Base-by-base conservation (phyloP, 2,113 vertebrate genomes). In the Neogale vison region DNA sequence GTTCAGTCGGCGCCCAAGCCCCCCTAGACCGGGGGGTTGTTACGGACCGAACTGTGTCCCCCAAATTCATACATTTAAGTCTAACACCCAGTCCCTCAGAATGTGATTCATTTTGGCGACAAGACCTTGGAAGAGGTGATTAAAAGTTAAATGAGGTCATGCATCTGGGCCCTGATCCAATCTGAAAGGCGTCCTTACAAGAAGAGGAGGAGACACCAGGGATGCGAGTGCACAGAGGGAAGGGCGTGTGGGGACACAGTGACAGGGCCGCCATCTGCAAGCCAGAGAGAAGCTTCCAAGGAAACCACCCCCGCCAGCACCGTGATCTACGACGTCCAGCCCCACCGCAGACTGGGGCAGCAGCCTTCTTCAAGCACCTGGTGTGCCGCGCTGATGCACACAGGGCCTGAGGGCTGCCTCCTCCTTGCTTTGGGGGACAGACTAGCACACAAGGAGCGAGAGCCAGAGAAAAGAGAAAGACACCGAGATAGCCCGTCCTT, bases 11-110 rank as follows among this genome's bases (percentile, higher is more conserved):
- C 0, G 9, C 47, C 24, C 21, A 7, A 4, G 83, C 9, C 50
- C 13, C 18, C 17, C 34, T 1, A 1, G 3, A 3, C 5, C n/a
- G 1, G 17, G 15, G 31, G 8, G 1, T 6, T n/a, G 23, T 57
- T 31, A 20, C 9, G 26, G 50, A 17, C 24, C 11, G 24, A 63
- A 20, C 3, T 6, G 45, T 12, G 10, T 4, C 11, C 18, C 5
- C 17, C 50, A 15, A 24, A 21, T 1, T 26, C 23, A 24, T 31
- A 6, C 0, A 3, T 2, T 52, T 7, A 39, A 47, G 71, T 11
- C 34, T 34, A 42, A 26, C 1, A 2, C 61, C 47, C 2, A 0
- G 17, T 1, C 20, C 17, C 18, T 57, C 34, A 2, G 24, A 42
- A 23, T 9, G 71, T n/a, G n/a, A 34, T 4, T 13, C 10, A 20